These are phyloP conservation scores for Lepidocolaptes lacrymiger DNA, from an alignment of 2,797 vertebrate genomes.

Conservation along the genomic window DNA sequence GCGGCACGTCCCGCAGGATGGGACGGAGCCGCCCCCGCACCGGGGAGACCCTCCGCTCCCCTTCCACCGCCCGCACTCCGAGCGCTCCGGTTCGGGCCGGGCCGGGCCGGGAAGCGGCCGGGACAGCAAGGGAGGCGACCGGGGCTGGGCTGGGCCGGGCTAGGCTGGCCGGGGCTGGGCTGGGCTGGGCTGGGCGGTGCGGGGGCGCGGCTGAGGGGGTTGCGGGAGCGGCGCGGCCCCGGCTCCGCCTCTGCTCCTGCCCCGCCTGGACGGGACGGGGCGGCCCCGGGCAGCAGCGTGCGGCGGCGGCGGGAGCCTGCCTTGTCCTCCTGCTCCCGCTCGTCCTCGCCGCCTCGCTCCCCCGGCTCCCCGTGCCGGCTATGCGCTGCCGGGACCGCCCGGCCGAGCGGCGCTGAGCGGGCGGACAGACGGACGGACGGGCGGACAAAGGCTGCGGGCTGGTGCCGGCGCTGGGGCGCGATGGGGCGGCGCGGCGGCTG, in stretches of 20 bases:
- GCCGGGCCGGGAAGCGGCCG: no score
- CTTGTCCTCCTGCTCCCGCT: neutral
- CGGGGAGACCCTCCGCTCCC: no score
- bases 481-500: constrained; percentile 46
- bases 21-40: neutral
- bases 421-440: neutral
- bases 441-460: constrained; percentile 23
- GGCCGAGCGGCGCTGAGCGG: neutral
- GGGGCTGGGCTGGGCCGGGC: no score
- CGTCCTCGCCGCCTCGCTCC: neutral
- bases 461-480: neutral
- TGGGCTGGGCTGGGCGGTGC: neutral
- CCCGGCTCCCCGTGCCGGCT: neutral
- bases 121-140: no score
- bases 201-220: neutral
- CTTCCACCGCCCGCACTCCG: neutral
- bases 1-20: neutral
- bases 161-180: no score
- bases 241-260: constrained; percentile 19
- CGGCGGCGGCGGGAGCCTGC: neutral
- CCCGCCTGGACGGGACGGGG: constrained; percentile 3
- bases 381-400: neutral
- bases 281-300: neutral
- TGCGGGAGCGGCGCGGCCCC: neutral
- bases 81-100: no score